Evolutionary conservation across 92 coral and sea anemone species (phyloP).

Genomic region (Montipora capitata): DNA sequence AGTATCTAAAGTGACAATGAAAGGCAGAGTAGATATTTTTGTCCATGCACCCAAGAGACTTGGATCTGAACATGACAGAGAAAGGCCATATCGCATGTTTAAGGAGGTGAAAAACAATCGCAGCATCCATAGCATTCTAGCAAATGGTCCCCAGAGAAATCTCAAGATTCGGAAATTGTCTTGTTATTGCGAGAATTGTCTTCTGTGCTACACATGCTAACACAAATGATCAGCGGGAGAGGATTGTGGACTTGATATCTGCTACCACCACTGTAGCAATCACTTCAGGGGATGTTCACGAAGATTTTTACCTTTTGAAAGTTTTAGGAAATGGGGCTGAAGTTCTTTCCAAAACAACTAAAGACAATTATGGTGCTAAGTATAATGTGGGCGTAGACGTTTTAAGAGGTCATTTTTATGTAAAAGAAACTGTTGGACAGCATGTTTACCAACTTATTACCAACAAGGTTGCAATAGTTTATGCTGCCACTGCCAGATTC

Average conservation of each 20-base stretch:
- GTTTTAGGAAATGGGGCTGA: background rate
- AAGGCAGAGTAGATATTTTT: too few relatives aligned
- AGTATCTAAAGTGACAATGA: background rate
- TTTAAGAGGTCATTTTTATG: background rate
- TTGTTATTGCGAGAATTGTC: conserved; percentile 26
- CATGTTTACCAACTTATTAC: background rate
- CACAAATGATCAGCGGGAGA: background rate
- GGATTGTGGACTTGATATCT: background rate
- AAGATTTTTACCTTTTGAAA: background rate
- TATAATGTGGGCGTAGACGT: background rate
- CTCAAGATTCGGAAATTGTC: conserved; percentile 12
- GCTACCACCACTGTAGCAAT: background rate
- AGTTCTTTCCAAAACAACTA: background rate
- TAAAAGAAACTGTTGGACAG: background rate
- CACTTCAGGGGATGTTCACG: background rate
- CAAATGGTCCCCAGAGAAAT: background rate
- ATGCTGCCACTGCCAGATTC: conserved; percentile 2
- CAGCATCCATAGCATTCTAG: conserved; percentile 53
- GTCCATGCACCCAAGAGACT: too few relatives aligned
- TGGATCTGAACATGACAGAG: conserved; percentile 3
- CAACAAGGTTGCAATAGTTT: background rate
- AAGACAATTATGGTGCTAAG: too few relatives aligned
- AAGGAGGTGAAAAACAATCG: conserved; percentile 60
- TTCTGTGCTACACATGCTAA: background rate
- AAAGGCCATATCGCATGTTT: conserved; percentile 29